phyloP scores from a whole-genome alignment of 2,113 vertebrate species.

The Procapra przewalskii region DNA sequence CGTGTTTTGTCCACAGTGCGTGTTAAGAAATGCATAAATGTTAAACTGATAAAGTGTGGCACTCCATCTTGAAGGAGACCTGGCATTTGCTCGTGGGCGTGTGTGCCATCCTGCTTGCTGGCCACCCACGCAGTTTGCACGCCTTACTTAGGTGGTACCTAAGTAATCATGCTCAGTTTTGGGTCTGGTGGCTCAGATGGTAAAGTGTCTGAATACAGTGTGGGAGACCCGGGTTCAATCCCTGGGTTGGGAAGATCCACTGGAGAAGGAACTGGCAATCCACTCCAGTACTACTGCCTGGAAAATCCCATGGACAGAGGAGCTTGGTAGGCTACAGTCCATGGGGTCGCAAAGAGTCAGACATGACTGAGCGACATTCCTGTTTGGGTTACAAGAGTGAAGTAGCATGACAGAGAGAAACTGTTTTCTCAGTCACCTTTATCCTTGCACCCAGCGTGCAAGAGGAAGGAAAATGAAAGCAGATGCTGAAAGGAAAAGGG shows the following conservation, averaged over 20 bases:
- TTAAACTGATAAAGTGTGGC: fast-evolving
- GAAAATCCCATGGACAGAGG: too few species aligned
- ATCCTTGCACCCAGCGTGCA: too few species aligned
- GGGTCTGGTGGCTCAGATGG: neutral
- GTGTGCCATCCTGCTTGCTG: neutral
- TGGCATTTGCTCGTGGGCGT: neutral
- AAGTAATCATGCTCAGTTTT: neutral
- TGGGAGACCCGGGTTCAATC: too few species aligned
- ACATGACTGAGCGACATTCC: too few species aligned
- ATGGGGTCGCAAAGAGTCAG: too few species aligned
- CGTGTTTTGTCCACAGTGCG: fast-evolving
- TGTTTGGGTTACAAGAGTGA: neutral
- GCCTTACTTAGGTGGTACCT: neutral
- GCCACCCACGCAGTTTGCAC: fast-evolving
- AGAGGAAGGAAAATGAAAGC: too few species aligned
- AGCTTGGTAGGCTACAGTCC: too few species aligned
- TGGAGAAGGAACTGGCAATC: too few species aligned
- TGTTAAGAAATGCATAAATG: neutral
- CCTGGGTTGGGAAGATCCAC: too few species aligned
- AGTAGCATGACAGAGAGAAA: neutral
- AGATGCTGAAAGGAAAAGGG: fast-evolving
- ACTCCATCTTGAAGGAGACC: neutral
- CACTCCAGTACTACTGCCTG: too few species aligned
- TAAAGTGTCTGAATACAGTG: too few species aligned
- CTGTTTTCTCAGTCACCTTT: neutral